A percentile compares a stretch with the other conserved stretches of the same genome.
These are phyloP conservation scores for Pachypanchax playfairii DNA, from an alignment of 2,113 vertebrate genomes.

Conservation along the genomic window DNA sequence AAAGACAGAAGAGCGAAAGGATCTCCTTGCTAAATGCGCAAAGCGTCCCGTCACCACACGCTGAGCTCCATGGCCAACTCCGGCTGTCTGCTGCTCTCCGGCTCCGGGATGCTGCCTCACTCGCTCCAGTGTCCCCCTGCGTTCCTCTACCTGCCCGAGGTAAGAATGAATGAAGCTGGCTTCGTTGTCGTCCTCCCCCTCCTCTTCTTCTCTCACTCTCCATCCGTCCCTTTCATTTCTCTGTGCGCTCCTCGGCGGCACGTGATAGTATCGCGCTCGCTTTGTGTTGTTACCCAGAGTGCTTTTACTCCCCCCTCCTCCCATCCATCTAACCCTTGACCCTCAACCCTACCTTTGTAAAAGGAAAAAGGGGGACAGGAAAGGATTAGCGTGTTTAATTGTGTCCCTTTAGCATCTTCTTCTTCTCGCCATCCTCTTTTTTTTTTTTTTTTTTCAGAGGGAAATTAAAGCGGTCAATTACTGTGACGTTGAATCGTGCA, in stretches of 20 bases:
- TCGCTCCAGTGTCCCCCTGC: slow-evolving; percentile 89
- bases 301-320: slow-evolving; percentile 11
- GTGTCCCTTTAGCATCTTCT: neutral
- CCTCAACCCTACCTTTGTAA: slow-evolving; percentile 33
- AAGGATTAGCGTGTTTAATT: slow-evolving; percentile 9
- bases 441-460: neutral
- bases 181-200: neutral
- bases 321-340: slow-evolving; percentile 46
- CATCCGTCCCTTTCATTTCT: slow-evolving; percentile 33
- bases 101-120: slow-evolving; percentile 93
- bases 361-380: neutral
- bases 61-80: slow-evolving; percentile 98
- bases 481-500: slow-evolving; percentile 39
- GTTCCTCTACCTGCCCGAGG: slow-evolving; percentile 97
- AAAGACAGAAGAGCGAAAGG: slow-evolving; percentile 55
- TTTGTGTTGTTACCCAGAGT: slow-evolving; percentile 43
- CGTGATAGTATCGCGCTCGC: slow-evolving; percentile 54
- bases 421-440: neutral
- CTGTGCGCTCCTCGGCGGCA: slow-evolving; percentile 47
- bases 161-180: slow-evolving; percentile 76
- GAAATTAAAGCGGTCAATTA: slow-evolving; percentile 41
- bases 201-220: slow-evolving; percentile 11
- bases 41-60: slow-evolving; percentile 83
- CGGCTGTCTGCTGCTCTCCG: slow-evolving; percentile 95
- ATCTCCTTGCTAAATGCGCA: slow-evolving; percentile 78